phyloP scores from a whole-genome alignment of 1,140 invertebrate species.

The Ruditapes philippinarum region DNA sequence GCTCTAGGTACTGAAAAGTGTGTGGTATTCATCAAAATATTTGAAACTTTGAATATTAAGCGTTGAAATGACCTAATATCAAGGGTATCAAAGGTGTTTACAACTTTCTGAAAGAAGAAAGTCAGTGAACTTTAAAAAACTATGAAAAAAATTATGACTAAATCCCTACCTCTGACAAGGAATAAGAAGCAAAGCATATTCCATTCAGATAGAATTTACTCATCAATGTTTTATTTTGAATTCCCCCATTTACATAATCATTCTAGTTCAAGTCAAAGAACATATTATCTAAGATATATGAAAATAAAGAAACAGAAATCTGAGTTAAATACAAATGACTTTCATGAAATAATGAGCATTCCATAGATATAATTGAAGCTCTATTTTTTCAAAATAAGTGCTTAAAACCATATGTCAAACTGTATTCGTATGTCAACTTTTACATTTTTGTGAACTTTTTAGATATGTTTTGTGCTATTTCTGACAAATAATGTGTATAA shows the following conservation, averaged over 20 bases:
- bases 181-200: no score
- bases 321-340: neutral
- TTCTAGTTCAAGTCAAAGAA: no score
- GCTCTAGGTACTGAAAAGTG: neutral
- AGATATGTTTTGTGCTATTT: neutral
- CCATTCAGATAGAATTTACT: no score
- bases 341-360: neutral
- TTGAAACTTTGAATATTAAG: constrained; percentile 11
- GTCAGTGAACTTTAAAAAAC: neutral
- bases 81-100: neutral
- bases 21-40: constrained; percentile 33
- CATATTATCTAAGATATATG: no score
- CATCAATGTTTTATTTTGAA: no score
- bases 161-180: neutral
- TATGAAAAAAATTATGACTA: neutral
- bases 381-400: constrained; percentile 5
- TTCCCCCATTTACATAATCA: no score
- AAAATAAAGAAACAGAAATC: no score
- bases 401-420: constrained; percentile 13
- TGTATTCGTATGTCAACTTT: no score
- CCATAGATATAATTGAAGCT: no score
- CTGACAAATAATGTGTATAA: neutral
- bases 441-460: no score
- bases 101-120: neutral
- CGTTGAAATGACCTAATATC: constrained; percentile 4